Percentiles rank a stretch among this genome's conserved stretches.
Conservation (phyloP, 2,888 invertebrate genomes). For the Macrophya annulata region DNA sequence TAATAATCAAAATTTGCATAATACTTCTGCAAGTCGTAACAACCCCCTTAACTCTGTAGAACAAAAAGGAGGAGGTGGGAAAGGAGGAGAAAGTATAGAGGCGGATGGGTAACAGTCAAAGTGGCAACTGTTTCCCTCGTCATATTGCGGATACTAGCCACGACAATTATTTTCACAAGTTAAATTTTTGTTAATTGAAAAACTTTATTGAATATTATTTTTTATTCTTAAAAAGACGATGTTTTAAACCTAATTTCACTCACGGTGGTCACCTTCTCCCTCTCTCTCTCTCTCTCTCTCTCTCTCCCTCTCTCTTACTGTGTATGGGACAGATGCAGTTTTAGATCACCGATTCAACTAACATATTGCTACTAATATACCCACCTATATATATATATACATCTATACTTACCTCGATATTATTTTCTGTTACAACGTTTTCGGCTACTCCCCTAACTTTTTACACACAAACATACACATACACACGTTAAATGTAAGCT, state of each 20-base stretch:
- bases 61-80: not conserved
- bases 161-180: not conserved
- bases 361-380: conserved; percentile 44
- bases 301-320: no score
- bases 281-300: not conserved
- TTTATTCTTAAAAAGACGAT: no score
- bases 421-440: conserved; percentile 26
- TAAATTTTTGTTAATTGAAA: not conserved
- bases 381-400: no score
- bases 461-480: not conserved
- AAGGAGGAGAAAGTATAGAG: not conserved
- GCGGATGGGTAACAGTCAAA: conserved; percentile 13
- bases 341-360: not conserved
- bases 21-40: conserved; percentile 60
- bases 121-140: conserved; percentile 19
- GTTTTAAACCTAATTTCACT: not conserved
- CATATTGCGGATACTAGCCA: not conserved
- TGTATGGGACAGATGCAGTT: not conserved
- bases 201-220: not conserved
- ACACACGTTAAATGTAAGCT: conserved; percentile 15
- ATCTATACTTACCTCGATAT: conserved; percentile 28
- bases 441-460: not conserved
- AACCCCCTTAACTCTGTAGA: conserved; percentile 37
- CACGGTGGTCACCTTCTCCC: not conserved
- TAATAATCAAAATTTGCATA: conserved; percentile 62